These are phyloP conservation scores for Chelon labrosus DNA, from an alignment of 2,797 vertebrate species.

Conservation along the genomic window DNA sequence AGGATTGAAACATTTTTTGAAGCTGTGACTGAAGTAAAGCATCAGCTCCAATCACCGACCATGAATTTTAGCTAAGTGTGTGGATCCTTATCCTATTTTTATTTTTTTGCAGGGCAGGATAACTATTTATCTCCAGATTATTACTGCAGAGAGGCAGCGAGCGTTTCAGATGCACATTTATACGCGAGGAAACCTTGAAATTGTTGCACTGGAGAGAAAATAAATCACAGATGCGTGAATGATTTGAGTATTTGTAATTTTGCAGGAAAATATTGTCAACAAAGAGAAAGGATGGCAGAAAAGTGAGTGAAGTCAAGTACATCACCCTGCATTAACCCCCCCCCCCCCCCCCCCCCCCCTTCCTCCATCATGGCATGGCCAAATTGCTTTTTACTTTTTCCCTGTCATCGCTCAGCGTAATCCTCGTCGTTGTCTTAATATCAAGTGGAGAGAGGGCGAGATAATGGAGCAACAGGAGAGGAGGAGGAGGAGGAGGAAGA, in stretches of 20 bases:
- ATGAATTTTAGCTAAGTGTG: not conserved
- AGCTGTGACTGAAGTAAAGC: no score
- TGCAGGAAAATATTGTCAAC: constrained; percentile 22
- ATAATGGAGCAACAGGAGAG: constrained; percentile 58
- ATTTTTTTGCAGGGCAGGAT: no score
- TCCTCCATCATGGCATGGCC: constrained; percentile 30
- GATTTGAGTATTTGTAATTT: constrained; percentile 19
- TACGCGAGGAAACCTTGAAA: constrained; percentile 1
- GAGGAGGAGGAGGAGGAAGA: constrained; percentile 6
- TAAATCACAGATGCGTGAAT: constrained; percentile 32
- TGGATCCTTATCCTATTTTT: not conserved
- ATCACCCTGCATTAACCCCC: not conserved
- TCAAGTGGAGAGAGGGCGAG: constrained; percentile 60
- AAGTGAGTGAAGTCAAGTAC: constrained; percentile 32
- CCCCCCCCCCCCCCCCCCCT: not conserved
- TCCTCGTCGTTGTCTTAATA: constrained; percentile 74
- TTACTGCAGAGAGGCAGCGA: not conserved
- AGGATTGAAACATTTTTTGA: no score
- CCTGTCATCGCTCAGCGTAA: constrained; percentile 45
- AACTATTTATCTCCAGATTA: not conserved
- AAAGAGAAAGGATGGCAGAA: constrained; percentile 15
- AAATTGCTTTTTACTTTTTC: constrained; percentile 66
- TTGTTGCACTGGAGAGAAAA: not conserved
- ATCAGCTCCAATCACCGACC: no score
- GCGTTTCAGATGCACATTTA: not conserved